phyloP scores from a whole-genome alignment of 2,113 vertebrate genomes.

The Apaloderma vittatum region DNA sequence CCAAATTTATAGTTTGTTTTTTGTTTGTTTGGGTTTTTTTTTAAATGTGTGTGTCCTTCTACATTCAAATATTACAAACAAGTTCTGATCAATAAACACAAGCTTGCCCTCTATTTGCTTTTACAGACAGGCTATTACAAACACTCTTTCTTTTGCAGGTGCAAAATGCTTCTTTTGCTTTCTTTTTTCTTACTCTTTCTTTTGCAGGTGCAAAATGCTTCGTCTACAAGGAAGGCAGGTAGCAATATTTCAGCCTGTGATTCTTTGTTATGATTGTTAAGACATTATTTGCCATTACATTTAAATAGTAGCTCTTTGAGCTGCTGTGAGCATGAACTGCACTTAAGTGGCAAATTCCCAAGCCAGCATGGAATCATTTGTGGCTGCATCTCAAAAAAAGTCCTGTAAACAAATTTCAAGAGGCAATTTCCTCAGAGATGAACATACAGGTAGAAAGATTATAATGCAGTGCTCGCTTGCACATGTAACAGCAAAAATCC shows the following conservation, averaged over 20 bases:
- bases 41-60: background rate
- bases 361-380: background rate
- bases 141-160: background rate
- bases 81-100: background rate
- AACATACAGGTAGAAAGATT: background rate
- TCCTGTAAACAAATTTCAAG: background rate
- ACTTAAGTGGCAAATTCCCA: background rate
- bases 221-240: background rate
- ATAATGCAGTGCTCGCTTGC: background rate
- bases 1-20: background rate
- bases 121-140: background rate
- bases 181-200: background rate
- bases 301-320: background rate
- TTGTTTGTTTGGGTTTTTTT: background rate
- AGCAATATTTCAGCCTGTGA: background rate
- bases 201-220: background rate
- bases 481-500: background rate
- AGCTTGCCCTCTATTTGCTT: background rate
- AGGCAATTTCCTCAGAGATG: background rate
- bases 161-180: background rate
- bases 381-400: background rate
- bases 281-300: background rate
- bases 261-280: background rate
- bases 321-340: rapidly evolving
- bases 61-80: background rate